Evolutionary conservation across 2,797 vertebrate species (phyloP).

Genomic region (Oceanodroma leucorhoa): DNA sequence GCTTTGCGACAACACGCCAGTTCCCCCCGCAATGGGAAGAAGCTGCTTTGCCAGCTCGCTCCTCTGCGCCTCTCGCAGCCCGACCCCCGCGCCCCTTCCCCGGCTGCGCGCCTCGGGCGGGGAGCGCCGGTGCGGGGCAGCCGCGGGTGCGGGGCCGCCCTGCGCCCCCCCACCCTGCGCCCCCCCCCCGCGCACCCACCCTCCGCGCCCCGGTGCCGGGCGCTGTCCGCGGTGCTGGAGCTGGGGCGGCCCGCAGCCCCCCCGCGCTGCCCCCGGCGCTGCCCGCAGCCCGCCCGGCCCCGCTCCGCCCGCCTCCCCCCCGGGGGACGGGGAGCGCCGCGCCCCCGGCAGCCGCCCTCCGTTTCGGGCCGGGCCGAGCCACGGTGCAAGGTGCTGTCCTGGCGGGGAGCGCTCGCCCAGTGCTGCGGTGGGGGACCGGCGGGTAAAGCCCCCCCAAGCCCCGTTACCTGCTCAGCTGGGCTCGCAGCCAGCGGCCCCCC

Average conservation of each 20-base stretch:
- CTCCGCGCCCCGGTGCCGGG: neutral
- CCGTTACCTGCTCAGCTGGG: neutral
- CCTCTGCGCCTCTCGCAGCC: neutral
- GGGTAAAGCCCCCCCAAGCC: neutral
- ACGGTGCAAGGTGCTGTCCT: neutral
- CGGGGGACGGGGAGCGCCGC: too few relatives aligned
- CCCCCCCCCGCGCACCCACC: neutral
- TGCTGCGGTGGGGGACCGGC: neutral
- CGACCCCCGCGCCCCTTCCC: neutral
- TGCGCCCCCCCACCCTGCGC: neutral
- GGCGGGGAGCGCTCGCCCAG: neutral
- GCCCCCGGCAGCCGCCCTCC: too few relatives aligned
- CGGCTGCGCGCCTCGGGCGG: neutral
- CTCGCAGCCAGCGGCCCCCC: neutral
- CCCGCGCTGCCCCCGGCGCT: too few relatives aligned
- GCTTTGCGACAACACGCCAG: conserved; percentile 57
- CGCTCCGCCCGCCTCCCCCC: neutral
- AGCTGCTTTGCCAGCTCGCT: neutral
- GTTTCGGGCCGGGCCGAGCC: neutral
- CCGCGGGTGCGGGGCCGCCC: neutral
- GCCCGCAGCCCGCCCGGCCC: too few relatives aligned
- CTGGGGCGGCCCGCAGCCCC: too few relatives aligned
- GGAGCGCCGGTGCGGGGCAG: neutral
- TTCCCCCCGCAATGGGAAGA: conserved; percentile 36
- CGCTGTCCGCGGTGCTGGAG: too few relatives aligned